Percentiles rank a stretch among this genome's conserved stretches.
phyloP scores from a whole-genome alignment of 2,113 vertebrate species.

The Passer montanus region DNA sequence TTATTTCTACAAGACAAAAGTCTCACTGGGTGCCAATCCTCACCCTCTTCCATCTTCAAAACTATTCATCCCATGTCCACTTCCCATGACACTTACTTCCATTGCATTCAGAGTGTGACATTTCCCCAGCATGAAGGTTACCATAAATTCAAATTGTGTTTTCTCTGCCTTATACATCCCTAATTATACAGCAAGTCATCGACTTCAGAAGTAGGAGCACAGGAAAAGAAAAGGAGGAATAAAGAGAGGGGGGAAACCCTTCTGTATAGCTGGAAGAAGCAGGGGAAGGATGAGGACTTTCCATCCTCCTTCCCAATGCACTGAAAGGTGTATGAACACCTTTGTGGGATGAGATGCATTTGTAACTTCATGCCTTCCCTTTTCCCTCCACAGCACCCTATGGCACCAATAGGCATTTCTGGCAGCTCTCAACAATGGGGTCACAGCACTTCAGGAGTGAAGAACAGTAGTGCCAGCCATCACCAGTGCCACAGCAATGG shows the following conservation, averaged over 20 bases:
- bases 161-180: neutral
- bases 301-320: neutral
- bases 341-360: neutral
- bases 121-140: neutral
- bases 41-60: neutral
- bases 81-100: neutral
- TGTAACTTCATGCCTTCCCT: neutral
- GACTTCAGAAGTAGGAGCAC: neutral
- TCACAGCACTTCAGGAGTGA: neutral
- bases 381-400: neutral
- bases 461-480: accelerated
- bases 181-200: neutral
- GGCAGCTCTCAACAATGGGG: neutral
- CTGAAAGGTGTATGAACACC: neutral
- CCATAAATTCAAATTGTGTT: neutral
- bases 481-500: neutral
- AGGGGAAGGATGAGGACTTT: neutral
- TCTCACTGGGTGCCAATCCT: neutral
- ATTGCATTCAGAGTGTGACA: neutral
- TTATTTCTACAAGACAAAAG: neutral
- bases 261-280: neutral
- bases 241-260: neutral
- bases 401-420: neutral
- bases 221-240: neutral
- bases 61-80: neutral